Conservation (phyloP, 2,113 vertebrate genomes). For the Perca schrenkii region DNA sequence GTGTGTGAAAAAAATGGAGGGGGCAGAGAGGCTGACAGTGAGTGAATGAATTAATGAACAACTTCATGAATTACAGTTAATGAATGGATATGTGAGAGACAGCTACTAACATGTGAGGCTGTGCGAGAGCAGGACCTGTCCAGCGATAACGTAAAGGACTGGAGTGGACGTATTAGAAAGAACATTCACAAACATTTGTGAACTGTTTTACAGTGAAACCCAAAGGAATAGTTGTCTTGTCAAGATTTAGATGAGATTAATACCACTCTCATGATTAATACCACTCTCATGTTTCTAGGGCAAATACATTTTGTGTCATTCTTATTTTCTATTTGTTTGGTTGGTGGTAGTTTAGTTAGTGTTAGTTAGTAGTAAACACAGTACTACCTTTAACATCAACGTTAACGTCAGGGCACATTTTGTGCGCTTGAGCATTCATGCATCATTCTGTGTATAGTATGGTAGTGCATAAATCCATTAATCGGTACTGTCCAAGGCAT, state of each 20-base stretch:
- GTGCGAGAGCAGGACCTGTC: not conserved
- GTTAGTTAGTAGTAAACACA: too few species aligned
- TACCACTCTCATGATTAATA: too few species aligned
- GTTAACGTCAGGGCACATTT: not conserved
- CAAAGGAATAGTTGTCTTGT: not conserved
- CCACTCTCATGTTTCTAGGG: too few species aligned
- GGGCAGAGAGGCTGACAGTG: conserved; percentile 2
- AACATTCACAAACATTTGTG: not conserved
- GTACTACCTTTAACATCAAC: not conserved
- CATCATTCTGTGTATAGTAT: not conserved
- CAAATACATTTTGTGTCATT: too few species aligned
- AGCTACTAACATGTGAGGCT: not conserved
- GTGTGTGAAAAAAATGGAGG: not conserved
- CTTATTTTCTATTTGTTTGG: too few species aligned
- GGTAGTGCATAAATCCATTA: not conserved
- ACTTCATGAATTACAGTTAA: conserved; percentile 27
- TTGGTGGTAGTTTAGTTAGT: too few species aligned
- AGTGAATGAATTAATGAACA: conserved; percentile 25
- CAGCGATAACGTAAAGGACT: not conserved
- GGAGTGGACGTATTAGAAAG: not conserved
- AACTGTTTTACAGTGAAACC: not conserved
- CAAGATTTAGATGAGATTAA: too few species aligned
- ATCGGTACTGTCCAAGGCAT: not conserved
- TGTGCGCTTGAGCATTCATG: not conserved
- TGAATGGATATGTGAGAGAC: conserved; percentile 14